Percentiles rank a stretch among this genome's conserved stretches.
Evolutionary conservation across 2,797 vertebrate genomes (phyloP).

Genomic region (Erithacus rubecula): DNA sequence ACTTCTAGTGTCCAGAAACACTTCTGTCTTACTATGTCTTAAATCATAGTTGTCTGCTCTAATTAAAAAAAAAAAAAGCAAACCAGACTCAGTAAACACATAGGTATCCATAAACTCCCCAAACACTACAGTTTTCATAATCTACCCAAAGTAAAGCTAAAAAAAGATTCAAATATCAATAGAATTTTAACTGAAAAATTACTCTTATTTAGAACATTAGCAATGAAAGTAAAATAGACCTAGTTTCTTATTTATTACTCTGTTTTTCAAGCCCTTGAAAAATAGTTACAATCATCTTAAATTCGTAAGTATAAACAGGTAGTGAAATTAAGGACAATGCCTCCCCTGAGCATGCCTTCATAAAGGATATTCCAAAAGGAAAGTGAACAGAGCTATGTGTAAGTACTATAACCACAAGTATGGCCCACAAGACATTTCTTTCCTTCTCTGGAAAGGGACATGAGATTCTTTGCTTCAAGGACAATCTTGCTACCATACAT

Average conservation of each 20-base stretch:
- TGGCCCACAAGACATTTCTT: neutral
- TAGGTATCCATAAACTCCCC: neutral
- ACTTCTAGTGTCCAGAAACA: neutral
- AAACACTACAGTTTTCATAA: neutral
- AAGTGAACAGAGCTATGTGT: neutral
- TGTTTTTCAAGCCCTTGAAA: neutral
- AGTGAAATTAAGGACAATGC: neutral
- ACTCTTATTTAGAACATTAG: neutral
- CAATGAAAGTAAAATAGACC: neutral
- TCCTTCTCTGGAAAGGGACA: neutral
- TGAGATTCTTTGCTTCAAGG: neutral
- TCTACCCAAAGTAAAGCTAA: neutral
- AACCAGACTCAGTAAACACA: neutral
- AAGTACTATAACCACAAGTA: neutral
- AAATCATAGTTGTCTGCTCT: neutral
- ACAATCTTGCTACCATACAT: neutral
- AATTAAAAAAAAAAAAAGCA: neutral
- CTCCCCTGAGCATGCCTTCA: neutral
- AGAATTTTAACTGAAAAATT: neutral
- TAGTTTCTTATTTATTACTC: neutral
- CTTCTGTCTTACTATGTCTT: neutral
- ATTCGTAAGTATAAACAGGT: neutral
- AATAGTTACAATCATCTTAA: neutral
- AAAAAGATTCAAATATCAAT: neutral
- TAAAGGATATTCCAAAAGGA: neutral